Conservation (phyloP, 2,888 invertebrate genomes). For the Pteria penguin region DNA sequence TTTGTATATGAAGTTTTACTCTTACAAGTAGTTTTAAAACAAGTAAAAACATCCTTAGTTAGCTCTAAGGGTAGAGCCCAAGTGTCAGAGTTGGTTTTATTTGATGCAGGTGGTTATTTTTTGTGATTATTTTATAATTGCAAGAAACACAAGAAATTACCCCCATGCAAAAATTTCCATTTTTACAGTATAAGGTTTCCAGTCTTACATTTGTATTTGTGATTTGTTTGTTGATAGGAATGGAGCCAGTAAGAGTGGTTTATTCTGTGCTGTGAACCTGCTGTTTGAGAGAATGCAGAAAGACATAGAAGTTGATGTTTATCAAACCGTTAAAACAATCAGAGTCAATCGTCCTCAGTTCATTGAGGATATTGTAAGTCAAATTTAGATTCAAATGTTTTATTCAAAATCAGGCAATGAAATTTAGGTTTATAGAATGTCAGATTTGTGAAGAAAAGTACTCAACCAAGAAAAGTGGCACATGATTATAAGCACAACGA, state of each 20-base stretch:
- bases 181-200: background rate
- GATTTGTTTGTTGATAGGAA: conserved; percentile 66
- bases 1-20: too few relatives aligned
- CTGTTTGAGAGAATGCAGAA: conserved; percentile 76
- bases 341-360: conserved; percentile 77
- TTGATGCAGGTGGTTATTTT: background rate
- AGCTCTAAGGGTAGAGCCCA: too few relatives aligned
- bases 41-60: too few relatives aligned
- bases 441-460: too few relatives aligned
- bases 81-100: too few relatives aligned
- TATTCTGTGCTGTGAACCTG: conserved; percentile 75
- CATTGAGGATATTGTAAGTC: conserved; percentile 73
- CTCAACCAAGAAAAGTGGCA: too few relatives aligned
- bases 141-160: too few relatives aligned
- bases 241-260: conserved; percentile 77
- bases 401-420: background rate
- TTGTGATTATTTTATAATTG: too few relatives aligned
- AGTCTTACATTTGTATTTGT: background rate
- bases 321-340: conserved; percentile 77
- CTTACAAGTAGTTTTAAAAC: too few relatives aligned
- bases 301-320: conserved; percentile 78
- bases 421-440: too few relatives aligned
- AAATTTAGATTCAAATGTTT: background rate
- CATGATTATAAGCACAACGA: too few relatives aligned
- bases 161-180: too few relatives aligned